Evolutionary conservation across 2,797 vertebrate genomes (phyloP), one percentile per base, ranked within the genome.

Genomic region (Percopsis omiscomaycus): DNA sequence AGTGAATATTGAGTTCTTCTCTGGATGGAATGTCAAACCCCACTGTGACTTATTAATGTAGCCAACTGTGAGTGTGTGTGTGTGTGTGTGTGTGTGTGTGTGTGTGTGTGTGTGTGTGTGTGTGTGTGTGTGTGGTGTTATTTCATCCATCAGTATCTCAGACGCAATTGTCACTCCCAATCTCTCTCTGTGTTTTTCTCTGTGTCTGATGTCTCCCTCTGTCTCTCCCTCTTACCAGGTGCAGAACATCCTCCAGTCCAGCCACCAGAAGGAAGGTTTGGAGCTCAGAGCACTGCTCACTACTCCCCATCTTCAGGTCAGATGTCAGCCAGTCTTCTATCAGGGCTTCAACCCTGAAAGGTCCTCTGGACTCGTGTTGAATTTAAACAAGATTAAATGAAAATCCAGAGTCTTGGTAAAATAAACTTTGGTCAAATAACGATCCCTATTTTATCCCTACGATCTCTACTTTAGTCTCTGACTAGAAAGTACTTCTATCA

Each of bases 281-380:
- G 96, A 99, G 81, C 93, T 99, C 79, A 91, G 83, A 78, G 85
- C 91, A 73, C 92, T 99, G 81, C 91, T 99, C 83, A 95, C 89
- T 87, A 91, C 94, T 27, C 95, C 95, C 71, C 95, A 97, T 74
- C 87, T 99, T 72, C 94, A 98, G 95, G 96, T 99, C 92, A 88
- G 89, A 76, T 64, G 60, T 74, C 77, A 57, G 15, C 28, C 28
- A 11, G 5, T 3, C 27, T 9, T 30, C n/a, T 29, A n/a, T 48
- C 45, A 48, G 45, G 15, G 37, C 32, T 47, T 45, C 14, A 2
- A 4, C 14, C 27, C 1, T 28, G n/a, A 30, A 12, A 47, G 10
- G 8, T 14, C n/a, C 12, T n/a, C 42, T 61, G 59, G n/a, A 66
- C 55, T 55, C 0, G 13, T 28, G 22, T 44, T 14, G 14, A 22